A percentile compares a stretch with the other conserved stretches of the same genome.
Conservation (phyloP, 2,888 invertebrate species). For the Lithophane ornitopus region DNA sequence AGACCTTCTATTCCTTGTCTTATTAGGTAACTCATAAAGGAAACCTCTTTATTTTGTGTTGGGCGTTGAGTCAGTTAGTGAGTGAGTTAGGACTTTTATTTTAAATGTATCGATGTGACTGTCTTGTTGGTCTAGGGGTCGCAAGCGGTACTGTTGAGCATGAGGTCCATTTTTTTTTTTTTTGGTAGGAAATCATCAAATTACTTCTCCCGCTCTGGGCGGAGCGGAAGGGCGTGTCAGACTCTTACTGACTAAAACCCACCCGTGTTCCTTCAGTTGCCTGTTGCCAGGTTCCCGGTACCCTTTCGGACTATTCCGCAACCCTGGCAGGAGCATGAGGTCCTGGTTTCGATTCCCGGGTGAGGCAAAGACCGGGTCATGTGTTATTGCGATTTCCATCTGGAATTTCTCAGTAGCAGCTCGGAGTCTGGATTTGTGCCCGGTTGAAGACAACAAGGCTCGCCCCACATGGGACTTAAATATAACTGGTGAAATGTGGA, state of each 20-base stretch:
- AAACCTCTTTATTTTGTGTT: not conserved
- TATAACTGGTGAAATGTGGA: not conserved
- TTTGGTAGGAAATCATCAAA: too few relatives aligned
- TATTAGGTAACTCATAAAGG: not conserved
- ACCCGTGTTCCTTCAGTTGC: too few relatives aligned
- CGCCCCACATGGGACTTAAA: not conserved
- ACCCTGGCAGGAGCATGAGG: too few relatives aligned
- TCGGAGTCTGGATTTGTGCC: not conserved
- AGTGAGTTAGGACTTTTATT: not conserved
- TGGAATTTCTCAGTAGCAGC: not conserved
- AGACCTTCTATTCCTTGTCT: not conserved
- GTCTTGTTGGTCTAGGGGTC: not conserved
- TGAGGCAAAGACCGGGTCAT: too few relatives aligned
- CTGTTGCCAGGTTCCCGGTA: too few relatives aligned
- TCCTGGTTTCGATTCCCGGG: not conserved
- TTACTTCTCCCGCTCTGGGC: too few relatives aligned
- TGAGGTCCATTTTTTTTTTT: too few relatives aligned
- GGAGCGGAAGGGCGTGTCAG: too few relatives aligned
- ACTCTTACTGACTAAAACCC: too few relatives aligned
- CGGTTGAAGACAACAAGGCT: not conserved
- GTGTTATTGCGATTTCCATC: not conserved
- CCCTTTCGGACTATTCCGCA: too few relatives aligned
- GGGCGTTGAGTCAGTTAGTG: not conserved
- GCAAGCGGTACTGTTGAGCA: too few relatives aligned
- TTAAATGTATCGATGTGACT: not conserved